Evolutionary conservation across 2,113 vertebrate genomes (phyloP).

Genomic region (Gracilinanus agilis): DNA sequence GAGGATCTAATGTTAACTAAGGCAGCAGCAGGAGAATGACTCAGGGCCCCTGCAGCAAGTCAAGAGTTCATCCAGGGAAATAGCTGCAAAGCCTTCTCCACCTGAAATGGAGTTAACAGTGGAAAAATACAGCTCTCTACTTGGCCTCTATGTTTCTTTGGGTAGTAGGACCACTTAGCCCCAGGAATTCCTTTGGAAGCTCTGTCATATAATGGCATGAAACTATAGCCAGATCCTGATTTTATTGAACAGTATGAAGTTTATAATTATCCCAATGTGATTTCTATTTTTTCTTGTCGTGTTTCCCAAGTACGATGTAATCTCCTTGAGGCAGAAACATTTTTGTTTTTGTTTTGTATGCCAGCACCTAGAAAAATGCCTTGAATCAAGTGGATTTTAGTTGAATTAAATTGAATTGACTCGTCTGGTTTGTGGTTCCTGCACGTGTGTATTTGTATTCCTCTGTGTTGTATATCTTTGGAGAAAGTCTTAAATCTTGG

Average conservation of each 20-base stretch:
- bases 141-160: background rate
- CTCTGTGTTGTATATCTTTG: background rate
- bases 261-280: too few relatives aligned
- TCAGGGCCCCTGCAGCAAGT: too few relatives aligned
- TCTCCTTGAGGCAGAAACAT: background rate
- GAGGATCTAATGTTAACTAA: background rate
- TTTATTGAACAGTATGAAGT: background rate
- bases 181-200: background rate
- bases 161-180: background rate
- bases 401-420: background rate
- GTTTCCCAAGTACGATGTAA: background rate
- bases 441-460: background rate
- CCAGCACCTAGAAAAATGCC: background rate
- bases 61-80: background rate
- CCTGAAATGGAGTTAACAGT: too few relatives aligned
- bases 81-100: too few relatives aligned
- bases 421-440: background rate
- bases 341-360: background rate
- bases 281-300: background rate
- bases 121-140: too few relatives aligned
- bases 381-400: background rate
- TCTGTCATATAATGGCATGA: background rate
- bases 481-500: background rate
- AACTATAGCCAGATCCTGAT: background rate
- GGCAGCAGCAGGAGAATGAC: background rate